These are phyloP conservation scores for Whitmania pigra DNA, from an alignment of 1,140 invertebrate genomes.

Conservation along the genomic window DNA sequence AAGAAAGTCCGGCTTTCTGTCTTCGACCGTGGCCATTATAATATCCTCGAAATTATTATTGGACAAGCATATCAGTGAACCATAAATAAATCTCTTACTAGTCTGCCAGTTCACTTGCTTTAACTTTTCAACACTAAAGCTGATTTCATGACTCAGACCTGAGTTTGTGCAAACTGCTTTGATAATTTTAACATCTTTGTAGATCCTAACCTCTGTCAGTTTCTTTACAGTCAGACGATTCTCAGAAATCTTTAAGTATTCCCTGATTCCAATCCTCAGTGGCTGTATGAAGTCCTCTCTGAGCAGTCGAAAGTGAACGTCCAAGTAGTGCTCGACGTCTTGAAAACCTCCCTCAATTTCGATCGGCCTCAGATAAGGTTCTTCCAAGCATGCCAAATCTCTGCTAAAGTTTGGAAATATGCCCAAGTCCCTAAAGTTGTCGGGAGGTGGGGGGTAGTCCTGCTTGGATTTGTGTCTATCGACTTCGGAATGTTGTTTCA, in stretches of 20 bases:
- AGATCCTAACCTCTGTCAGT: conserved; percentile 21
- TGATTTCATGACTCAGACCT: conserved; percentile 27
- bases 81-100: conserved; percentile 54
- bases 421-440: conserved; percentile 29
- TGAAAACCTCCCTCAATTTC: conserved; percentile 49
- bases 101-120: conserved; percentile 34
- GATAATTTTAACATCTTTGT: conserved; percentile 23
- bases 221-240: conserved; percentile 2
- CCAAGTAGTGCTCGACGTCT: conserved; percentile 55
- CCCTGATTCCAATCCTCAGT: conserved; percentile 32
- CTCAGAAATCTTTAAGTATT: conserved; percentile 27
- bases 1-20: conserved; percentile 43
- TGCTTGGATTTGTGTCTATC: not conserved
- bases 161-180: conserved; percentile 12
- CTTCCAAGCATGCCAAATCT: not conserved
- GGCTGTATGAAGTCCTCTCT: conserved; percentile 50
- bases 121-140: conserved; percentile 32
- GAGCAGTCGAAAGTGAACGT: conserved; percentile 59
- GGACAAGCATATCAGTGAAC: conserved; percentile 59
- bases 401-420: conserved; percentile 23
- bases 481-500: not conserved
- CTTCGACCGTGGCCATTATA: conserved; percentile 53
- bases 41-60: conserved; percentile 54
- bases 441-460: conserved; percentile 25
- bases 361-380: conserved; percentile 48